Conservation (phyloP, 2,888 invertebrate species). For the Cosmorhoe ocellata region DNA sequence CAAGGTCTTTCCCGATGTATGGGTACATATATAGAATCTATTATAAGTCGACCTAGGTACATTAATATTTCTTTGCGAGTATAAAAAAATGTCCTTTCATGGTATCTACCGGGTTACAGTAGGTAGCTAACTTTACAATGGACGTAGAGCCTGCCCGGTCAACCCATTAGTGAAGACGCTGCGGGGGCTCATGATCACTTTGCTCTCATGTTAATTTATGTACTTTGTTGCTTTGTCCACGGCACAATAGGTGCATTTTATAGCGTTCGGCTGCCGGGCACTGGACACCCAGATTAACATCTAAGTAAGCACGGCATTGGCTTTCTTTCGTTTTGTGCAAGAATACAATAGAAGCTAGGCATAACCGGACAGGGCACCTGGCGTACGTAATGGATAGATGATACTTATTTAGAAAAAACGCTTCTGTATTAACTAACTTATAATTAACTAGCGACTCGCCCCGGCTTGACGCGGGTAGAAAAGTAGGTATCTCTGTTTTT, state of each 20-base stretch:
- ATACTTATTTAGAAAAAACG: constrained; percentile 39
- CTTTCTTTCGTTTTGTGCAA: constrained; percentile 80
- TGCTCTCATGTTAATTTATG: constrained; percentile 81
- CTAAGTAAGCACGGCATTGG: constrained; percentile 68
- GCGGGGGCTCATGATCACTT: constrained; percentile 79
- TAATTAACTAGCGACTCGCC: no score
- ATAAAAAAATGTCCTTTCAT: constrained; percentile 41
- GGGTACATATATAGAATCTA: no score
- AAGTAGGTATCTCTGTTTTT: no score
- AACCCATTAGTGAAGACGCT: constrained; percentile 75
- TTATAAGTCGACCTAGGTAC: constrained; percentile 29
- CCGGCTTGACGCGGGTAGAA: no score
- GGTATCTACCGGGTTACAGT: constrained; percentile 31
- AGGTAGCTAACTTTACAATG: constrained; percentile 34
- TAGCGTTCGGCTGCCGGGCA: constrained; percentile 76
- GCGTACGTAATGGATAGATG: constrained; percentile 58
- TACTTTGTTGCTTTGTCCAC: constrained; percentile 76
- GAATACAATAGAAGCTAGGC: constrained; percentile 57
- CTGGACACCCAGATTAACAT: constrained; percentile 81
- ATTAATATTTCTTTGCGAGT: constrained; percentile 22
- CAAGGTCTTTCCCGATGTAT: no score
- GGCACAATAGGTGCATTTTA: constrained; percentile 70
- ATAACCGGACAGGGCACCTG: constrained; percentile 73
- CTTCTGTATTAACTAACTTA: background rate
- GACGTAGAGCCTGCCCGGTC: constrained; percentile 50